Percentiles rank a stretch among this genome's conserved stretches.
These are phyloP conservation scores for Pyxicephalus adspersus DNA, from an alignment of 2,113 vertebrate genomes.

Conservation along the genomic window DNA sequence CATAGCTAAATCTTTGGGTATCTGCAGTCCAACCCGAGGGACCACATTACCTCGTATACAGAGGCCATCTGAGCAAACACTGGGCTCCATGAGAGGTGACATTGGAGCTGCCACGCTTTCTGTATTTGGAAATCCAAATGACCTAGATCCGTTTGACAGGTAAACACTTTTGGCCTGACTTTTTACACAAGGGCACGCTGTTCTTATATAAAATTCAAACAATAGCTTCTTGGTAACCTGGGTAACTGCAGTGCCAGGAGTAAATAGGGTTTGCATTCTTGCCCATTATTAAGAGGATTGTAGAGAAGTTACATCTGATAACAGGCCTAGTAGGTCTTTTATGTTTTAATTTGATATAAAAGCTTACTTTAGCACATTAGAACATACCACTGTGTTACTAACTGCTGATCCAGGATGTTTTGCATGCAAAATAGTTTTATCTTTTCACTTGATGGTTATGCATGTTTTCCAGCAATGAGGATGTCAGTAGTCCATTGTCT, in stretches of 20 bases:
- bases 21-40: constrained; percentile 74
- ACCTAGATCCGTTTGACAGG: constrained; percentile 86
- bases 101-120: constrained; percentile 93
- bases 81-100: constrained; percentile 88
- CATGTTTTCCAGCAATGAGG: constrained; percentile 65
- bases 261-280: too few relatives aligned
- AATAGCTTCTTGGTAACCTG: neutral
- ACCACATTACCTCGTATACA: constrained; percentile 81
- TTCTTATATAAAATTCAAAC: too few relatives aligned
- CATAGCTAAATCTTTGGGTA: constrained; percentile 84
- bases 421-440: too few relatives aligned
- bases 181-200: too few relatives aligned
- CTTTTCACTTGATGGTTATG: neutral
- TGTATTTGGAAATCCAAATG: constrained; percentile 89
- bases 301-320: too few relatives aligned
- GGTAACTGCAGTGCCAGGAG: neutral
- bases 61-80: constrained; percentile 76
- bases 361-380: too few relatives aligned
- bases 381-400: too few relatives aligned
- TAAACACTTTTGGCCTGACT: constrained; percentile 46
- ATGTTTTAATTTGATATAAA: too few relatives aligned
- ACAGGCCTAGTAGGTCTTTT: too few relatives aligned
- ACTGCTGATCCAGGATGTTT: too few relatives aligned
- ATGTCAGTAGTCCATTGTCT: constrained; percentile 69
- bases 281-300: too few relatives aligned